A percentile compares a stretch with the other conserved stretches of the same genome.
phyloP scores from a whole-genome alignment of 1,140 invertebrate genomes.

The Halictus rubicundus region DNA sequence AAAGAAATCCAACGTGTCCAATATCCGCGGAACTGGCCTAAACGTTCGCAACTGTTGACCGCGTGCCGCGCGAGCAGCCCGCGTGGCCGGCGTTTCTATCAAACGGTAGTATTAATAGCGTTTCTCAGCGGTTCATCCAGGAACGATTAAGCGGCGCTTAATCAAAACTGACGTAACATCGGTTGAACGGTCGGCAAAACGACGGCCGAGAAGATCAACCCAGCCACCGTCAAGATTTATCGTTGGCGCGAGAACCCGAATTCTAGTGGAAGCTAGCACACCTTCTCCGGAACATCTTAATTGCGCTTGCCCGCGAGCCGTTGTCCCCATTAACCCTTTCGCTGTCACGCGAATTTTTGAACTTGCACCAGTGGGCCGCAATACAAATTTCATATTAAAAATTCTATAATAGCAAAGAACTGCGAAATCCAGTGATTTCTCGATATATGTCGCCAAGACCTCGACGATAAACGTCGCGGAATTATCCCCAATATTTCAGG shows the following conservation, averaged over 20 bases:
- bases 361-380: too few species aligned
- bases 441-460: too few species aligned
- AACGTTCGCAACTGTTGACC: background rate
- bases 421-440: too few species aligned
- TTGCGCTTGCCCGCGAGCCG: slow-evolving; percentile 34
- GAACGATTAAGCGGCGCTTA: slow-evolving; percentile 31
- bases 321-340: slow-evolving; percentile 21
- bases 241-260: slow-evolving; percentile 19
- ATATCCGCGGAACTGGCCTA: too few species aligned
- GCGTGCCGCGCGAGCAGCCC: too few species aligned
- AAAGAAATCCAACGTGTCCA: too few species aligned
- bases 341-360: too few species aligned
- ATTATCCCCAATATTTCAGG: too few species aligned
- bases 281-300: slow-evolving; percentile 22
- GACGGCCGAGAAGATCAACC: background rate
- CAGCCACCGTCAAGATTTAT: slow-evolving; percentile 16
- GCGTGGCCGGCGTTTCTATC: background rate
- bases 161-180: slow-evolving; percentile 38
- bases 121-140: slow-evolving; percentile 26
- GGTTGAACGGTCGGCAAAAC: slow-evolving; percentile 19
- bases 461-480: too few species aligned
- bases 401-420: too few species aligned
- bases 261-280: background rate
- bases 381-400: too few species aligned
- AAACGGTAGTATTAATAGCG: slow-evolving; percentile 26